Evolutionary conservation across 2,797 vertebrate genomes (phyloP), one percentile per base, ranked within the genome.

Genomic region (Rachycentron canadum): DNA sequence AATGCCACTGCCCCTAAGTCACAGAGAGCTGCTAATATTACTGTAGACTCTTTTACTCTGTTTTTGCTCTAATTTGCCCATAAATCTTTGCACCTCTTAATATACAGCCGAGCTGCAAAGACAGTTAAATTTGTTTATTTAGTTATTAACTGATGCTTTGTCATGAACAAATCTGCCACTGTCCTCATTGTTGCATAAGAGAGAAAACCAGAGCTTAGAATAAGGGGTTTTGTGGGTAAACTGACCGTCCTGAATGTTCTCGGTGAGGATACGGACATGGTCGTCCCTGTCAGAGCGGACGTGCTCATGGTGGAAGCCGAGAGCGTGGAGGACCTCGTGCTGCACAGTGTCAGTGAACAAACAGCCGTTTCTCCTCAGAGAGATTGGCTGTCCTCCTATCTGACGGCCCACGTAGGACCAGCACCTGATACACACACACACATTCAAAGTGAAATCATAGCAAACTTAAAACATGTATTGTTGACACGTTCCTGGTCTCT

Each of bases 231-330:
- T 32, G 32, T 9, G 16, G 12, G 5, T 23, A 1, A 14, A 1
- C 66, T 68, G 11, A 93, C 94, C 86, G 59, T 17, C 0, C 1
- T 0, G 0, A 5, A 95, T 76, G 86, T 95, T 95, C 4, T 85
- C 0, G 0, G 0, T n/a, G 7, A 81, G 2, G 47, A 95, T 88
- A 1, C 0, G 0, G 68, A 94, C 49, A 11, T 83, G 56, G 0
- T 2, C 0, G 69, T 94, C 88, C n/a, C 93, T 81, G 83, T 95
- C 93, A 0, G 85, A 91, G 63, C 92, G 91, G 38, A 57, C 60
- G 1, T 94, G 93, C 62, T 94, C 93, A 3, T 95, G 94, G 49
- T 91, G 62, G 81, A 94, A 93, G 32, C 93, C 92, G 32, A 95
- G 88, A n/a, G 92, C 93, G 11, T 94, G 93, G 7, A 95, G 86